phyloP scores from a whole-genome alignment of 2,888 invertebrate genomes.

The Amaurobius ferox region DNA sequence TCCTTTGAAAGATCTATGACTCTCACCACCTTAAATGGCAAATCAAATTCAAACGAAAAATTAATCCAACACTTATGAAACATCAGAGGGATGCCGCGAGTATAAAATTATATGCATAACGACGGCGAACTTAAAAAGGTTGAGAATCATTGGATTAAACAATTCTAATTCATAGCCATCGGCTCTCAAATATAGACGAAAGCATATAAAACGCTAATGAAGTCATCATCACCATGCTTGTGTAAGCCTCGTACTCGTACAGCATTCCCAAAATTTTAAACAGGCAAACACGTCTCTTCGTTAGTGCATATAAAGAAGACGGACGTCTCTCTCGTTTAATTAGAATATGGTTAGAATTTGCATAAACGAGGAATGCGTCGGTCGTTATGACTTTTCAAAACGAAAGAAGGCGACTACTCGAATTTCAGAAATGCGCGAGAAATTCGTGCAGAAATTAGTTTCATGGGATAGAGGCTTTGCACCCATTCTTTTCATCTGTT shows the following conservation, averaged over 20 bases:
- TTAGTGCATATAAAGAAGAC: neutral
- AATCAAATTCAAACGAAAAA: too few relatives aligned
- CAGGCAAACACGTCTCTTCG: neutral
- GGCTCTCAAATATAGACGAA: neutral
- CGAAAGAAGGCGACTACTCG: neutral
- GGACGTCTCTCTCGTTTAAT: neutral
- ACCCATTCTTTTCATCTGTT: too few relatives aligned
- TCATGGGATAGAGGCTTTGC: too few relatives aligned
- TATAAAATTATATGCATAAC: too few relatives aligned
- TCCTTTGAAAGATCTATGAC: too few relatives aligned
- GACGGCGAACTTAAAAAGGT: too few relatives aligned
- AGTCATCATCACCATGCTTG: too few relatives aligned
- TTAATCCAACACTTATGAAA: too few relatives aligned
- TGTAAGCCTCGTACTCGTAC: neutral
- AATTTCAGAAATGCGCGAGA: neutral
- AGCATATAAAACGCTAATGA: too few relatives aligned
- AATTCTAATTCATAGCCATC: neutral
- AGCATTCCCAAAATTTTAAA: neutral
- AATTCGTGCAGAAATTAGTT: neutral
- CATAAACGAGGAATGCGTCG: neutral
- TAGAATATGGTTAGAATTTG: neutral
- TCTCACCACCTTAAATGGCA: too few relatives aligned
- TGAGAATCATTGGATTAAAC: too few relatives aligned
- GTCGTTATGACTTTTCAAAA: neutral
- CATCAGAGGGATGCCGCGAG: too few relatives aligned